Evolutionary conservation across 2,797 vertebrate genomes (phyloP), one percentile per base, ranked within the genome.

Genomic region (Apogon talboti): DNA sequence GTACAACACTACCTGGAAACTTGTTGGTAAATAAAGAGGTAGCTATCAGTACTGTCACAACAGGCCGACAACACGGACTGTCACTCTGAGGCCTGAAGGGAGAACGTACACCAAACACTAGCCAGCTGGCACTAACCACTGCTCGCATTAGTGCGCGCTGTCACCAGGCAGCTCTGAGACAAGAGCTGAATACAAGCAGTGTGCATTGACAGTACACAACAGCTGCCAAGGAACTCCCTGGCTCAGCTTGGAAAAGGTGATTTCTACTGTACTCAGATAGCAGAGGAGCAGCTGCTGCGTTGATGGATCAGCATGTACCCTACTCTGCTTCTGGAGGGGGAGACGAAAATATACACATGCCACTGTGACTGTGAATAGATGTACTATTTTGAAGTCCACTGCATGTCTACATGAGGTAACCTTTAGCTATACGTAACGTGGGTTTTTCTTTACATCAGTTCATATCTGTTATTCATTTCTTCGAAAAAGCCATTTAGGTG

Each of bases 261-360:
- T 80, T 79, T 82, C 79, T 86, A 86, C 79, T 89, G 74, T 87
- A 89, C 75, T 74, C 46, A 2, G 73, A 78, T 66, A 71, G 67
- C 79, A 76, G 38, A 42, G 8, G 64, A 79, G 84, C 89, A 90
- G 80, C 84, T 87, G 85, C 76, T 52, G 65, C 30, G 50, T 55
- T 45, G 60, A 78, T 14, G 35, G 79, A 73, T 89, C 78, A 81
- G 79, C 61, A 56, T 68, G 71, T 83, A 54, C 49, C 46, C 70
- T 67, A 54, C 52, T 53, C 62, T 73, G 44, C 54, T 50, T 69
- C 38, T 55, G 44, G 15, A 12, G 7, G 33, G 35, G 51, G 45
- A 46, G 69, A 58, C 37, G 76, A 69, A 87, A 72, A 83, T 80
- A 88, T 35, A 76, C 60, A 70, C 62, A 72, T 48, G 7, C 66